These are phyloP conservation scores for Galeopterus variegatus DNA, from an alignment of 2,113 vertebrate genomes.

Conservation along the genomic window DNA sequence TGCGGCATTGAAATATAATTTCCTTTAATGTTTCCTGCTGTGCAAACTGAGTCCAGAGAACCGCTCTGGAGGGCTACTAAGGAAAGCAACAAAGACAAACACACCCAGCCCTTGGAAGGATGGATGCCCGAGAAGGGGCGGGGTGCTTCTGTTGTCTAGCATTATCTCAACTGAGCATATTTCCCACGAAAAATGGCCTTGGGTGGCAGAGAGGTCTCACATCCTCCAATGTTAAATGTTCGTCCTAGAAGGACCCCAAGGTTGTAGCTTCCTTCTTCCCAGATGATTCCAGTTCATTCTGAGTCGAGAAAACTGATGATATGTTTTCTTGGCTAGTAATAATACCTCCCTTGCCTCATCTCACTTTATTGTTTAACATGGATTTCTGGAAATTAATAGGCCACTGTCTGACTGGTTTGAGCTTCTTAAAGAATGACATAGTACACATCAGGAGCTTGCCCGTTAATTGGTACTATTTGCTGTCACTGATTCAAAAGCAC, in stretches of 20 bases:
- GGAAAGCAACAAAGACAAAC: neutral
- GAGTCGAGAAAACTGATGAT: neutral
- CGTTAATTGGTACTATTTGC: neutral
- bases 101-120: neutral
- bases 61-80: too few species aligned
- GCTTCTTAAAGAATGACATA: slow-evolving; percentile 3
- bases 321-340: slow-evolving; percentile 58
- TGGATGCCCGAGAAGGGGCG: neutral
- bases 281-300: neutral
- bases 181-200: neutral
- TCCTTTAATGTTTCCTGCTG: neutral
- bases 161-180: neutral
- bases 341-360: neutral
- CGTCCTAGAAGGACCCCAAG: neutral
- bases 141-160: neutral
- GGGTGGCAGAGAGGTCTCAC: neutral
- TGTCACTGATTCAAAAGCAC: neutral
- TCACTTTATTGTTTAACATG: neutral
- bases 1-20: neutral
- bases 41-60: neutral
- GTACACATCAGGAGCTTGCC: neutral
- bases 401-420: neutral
- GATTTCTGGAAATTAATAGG: slow-evolving; percentile 5
- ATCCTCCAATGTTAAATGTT: neutral
- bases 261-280: neutral